Evolutionary conservation across 2,797 vertebrate genomes (phyloP).

Genomic region (Dendrocincla tyrannina): DNA sequence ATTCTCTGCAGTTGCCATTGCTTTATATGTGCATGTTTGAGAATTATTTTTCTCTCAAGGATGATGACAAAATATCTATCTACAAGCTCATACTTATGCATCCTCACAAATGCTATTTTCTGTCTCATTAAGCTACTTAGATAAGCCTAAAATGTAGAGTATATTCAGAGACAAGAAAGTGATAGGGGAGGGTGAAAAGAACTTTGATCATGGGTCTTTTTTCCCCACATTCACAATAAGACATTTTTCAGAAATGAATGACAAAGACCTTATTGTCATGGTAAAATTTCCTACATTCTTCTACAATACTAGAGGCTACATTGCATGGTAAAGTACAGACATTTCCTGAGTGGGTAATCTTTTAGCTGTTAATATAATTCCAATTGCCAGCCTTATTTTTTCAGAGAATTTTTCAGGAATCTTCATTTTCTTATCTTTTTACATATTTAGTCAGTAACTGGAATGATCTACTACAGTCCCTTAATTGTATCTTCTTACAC

Average conservation of each 20-base stretch:
- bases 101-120: not conserved
- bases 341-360: not conserved
- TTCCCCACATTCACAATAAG: not conserved
- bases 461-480: not conserved
- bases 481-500: not conserved
- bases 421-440: not conserved
- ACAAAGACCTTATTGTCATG: not conserved
- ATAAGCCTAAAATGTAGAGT: not conserved
- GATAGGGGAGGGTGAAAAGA: not conserved
- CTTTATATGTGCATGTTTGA: not conserved
- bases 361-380: not conserved
- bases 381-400: not conserved
- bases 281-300: not conserved
- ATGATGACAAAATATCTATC: not conserved
- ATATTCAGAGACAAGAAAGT: not conserved
- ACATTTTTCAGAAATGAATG: not conserved
- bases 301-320: not conserved
- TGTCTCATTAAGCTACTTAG: not conserved
- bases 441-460: not conserved
- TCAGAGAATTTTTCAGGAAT: not conserved
- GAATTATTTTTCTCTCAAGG: not conserved
- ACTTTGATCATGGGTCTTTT: not conserved
- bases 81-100: not conserved
- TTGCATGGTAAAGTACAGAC: not conserved
- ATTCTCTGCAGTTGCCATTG: not conserved